A percentile compares a stretch with the other conserved stretches of the same genome.
Conservation (phyloP, 2,797 vertebrate genomes). For the Distichodus sexfasciatus region DNA sequence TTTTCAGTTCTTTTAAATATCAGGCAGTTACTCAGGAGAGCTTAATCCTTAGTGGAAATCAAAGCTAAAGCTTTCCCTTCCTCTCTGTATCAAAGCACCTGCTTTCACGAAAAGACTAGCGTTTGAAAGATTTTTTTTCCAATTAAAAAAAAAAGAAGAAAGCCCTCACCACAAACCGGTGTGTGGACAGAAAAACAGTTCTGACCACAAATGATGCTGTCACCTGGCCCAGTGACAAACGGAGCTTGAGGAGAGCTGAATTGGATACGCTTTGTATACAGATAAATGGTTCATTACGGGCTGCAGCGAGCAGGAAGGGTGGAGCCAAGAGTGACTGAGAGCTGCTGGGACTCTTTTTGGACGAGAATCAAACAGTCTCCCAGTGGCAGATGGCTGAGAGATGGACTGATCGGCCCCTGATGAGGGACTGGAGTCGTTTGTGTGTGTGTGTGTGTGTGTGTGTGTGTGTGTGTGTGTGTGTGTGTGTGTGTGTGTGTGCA, state of each 20-base stretch:
- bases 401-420: constrained; percentile 26
- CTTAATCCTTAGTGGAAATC: neutral
- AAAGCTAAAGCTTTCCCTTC: neutral
- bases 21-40: neutral
- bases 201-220: neutral
- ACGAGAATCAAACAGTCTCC: constrained; percentile 35
- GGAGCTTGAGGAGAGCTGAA: neutral
- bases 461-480: constrained; percentile 10
- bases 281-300: constrained; percentile 27
- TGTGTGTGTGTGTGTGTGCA: constrained; percentile 20
- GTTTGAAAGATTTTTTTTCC: neutral
- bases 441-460: constrained; percentile 18
- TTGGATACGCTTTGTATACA: constrained; percentile 23
- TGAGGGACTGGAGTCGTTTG: constrained; percentile 26
- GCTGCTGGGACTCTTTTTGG: constrained; percentile 34
- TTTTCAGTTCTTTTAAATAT: neutral
- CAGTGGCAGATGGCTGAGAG: constrained; percentile 49
- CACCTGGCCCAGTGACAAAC: constrained; percentile 2
- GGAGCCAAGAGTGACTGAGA: constrained; percentile 14
- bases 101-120: neutral
- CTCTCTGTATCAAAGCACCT: neutral
- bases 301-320: neutral
- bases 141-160: too few species aligned
- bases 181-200: neutral
- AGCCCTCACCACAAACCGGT: neutral